Evolutionary conservation across 2,888 invertebrate genomes (phyloP).

Genomic region (Sinodicranocentrus sp.): DNA sequence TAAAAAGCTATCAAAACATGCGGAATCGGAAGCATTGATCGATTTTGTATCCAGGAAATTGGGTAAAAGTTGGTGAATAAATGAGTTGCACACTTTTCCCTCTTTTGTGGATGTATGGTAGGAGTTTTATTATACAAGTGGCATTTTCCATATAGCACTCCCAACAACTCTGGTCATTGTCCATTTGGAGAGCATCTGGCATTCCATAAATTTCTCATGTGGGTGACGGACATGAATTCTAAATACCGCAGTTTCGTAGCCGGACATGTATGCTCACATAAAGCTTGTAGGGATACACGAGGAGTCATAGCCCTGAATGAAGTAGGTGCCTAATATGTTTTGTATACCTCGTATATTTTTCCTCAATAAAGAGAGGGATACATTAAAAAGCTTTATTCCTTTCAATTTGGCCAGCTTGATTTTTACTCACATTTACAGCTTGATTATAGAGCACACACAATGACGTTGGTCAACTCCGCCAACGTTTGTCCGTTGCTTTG

Average conservation of each 20-base stretch:
- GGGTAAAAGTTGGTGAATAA: conserved; percentile 56
- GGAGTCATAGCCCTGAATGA: background rate
- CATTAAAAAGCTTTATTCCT: conserved; percentile 50
- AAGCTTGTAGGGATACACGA: background rate
- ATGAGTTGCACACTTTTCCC: conserved; percentile 29
- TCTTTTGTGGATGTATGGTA: background rate
- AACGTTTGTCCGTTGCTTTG: background rate
- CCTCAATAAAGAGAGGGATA: conserved; percentile 9
- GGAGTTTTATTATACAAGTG: conserved; percentile 11
- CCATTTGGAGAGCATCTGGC: conserved; percentile 57
- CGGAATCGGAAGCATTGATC: background rate
- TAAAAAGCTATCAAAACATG: background rate
- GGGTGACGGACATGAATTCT: conserved; percentile 45
- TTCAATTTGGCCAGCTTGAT: conserved; percentile 31
- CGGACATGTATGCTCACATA: too few species aligned
- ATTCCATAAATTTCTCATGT: conserved; percentile 62
- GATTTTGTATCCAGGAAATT: conserved; percentile 43
- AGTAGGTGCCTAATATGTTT: too few species aligned
- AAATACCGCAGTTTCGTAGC: conserved; percentile 10
- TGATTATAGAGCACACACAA: too few species aligned
- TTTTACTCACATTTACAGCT: background rate
- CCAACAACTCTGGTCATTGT: conserved; percentile 56
- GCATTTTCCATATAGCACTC: conserved; percentile 20
- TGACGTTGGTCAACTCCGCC: too few species aligned
- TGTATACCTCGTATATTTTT: too few species aligned